Base-by-base conservation (phyloP, 2,888 invertebrate species). In the Anthrax anthrax region DNA sequence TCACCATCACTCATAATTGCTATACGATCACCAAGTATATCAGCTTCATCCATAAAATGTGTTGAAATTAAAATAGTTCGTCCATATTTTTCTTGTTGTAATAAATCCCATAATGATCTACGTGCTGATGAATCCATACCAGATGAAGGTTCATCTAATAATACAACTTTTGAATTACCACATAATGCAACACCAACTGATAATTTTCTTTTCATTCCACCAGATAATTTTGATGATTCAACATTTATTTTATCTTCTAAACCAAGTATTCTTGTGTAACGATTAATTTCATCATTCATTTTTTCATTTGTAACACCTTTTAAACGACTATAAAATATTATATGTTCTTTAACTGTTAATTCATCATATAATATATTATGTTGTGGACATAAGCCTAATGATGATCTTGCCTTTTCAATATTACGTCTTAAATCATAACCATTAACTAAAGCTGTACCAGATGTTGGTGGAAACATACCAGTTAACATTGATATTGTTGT, bases 401-500 rank as follows among this genome's bases (percentile, higher is more conserved):
- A 78, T 17, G 72, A 69, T 9, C 84, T 71, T 0, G 83, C 82
- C 16, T 67, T 65, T 12, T 64, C 61, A 48, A 80, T 70, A 52
- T 83, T 73, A 1, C 65, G 70, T 23, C 72, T 58, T 49, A 84
- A 77, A 60, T 84, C 78, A 58, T 73, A 76, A 12, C 81, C 83
- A 42, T 77, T 78, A n/a, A 86, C 69, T 42, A 70, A 62, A 0
- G 84, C 81, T 3, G 77, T 75, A 0, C 87, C 87, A 32, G 72
- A 70, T 0, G 75, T 76, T 3, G 77, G 75, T 27, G 75, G 72
- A 48, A 77, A 65, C 59, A 82, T 75, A n/a, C 81, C 91, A 46
- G 87, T 89, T 34, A 92, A 68, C 78, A 92, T 89, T 1, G 85
- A 85, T 73, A 94, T 85, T 8, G 90, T 84, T 0, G 91, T 91